A percentile compares a stretch with the other conserved stretches of the same genome.
Conservation (phyloP, 2,113 vertebrate species). For the Origma solitaria region DNA sequence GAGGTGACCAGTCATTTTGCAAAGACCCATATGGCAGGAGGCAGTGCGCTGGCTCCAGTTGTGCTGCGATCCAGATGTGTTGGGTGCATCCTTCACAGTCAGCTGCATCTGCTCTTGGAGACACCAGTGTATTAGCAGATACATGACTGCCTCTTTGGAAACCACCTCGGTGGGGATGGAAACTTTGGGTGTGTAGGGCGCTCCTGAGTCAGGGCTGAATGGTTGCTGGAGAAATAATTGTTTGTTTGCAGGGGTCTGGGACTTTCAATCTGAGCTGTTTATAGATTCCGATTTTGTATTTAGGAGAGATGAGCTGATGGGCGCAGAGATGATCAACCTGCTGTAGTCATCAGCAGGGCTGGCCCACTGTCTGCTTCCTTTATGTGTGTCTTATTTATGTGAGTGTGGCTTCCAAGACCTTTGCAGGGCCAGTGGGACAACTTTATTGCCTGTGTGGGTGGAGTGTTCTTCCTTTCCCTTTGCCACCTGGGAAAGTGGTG, state of each 20-base stretch:
- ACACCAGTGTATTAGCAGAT: not conserved
- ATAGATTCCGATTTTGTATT: not conserved
- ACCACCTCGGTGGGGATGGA: not conserved
- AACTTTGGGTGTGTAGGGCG: not conserved
- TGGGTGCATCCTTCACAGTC: not conserved
- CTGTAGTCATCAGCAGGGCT: not conserved
- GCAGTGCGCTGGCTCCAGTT: not conserved
- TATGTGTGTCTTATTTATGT: not conserved
- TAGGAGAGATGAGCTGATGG: not conserved
- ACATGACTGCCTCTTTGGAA: not conserved
- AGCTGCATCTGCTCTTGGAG: not conserved
- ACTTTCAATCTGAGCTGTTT: not conserved
- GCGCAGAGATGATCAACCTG: not conserved
- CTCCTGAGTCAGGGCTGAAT: not conserved
- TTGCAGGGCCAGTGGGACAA: not conserved
- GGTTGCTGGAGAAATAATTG: not conserved
- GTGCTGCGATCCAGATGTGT: not conserved
- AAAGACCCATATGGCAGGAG: rapidly evolving
- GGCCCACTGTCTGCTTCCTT: not conserved
- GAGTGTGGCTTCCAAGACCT: rapidly evolving
- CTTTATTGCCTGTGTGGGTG: rapidly evolving
- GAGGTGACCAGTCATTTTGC: not conserved
- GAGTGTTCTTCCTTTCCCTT: not conserved
- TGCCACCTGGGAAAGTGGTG: rapidly evolving
- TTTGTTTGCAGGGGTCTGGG: not conserved